Evolutionary conservation across 37 sponge, comb jelly and placozoan species (phyloP).

Genomic region (Beroe forskalii): DNA sequence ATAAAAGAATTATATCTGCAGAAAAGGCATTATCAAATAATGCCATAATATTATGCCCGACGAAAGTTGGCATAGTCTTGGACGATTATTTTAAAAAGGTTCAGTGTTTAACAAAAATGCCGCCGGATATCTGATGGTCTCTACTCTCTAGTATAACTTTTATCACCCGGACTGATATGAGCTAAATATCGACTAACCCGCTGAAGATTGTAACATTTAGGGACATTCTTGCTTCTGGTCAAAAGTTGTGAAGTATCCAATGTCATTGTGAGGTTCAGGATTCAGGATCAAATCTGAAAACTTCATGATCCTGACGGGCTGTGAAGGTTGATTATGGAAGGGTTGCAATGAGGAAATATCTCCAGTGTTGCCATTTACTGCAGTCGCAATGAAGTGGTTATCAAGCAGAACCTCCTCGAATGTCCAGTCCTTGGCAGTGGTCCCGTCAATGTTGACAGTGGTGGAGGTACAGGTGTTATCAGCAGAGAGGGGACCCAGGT

Average conservation of each 20-base stretch:
- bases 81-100: too few relatives aligned
- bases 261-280: background rate
- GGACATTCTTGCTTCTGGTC: constrained; percentile 36
- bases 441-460: constrained; percentile 26
- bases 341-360: background rate
- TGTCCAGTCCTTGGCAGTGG: background rate
- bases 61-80: too few relatives aligned
- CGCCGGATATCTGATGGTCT: too few relatives aligned
- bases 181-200: too few relatives aligned
- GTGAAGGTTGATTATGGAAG: background rate
- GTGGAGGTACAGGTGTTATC: background rate
- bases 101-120: too few relatives aligned
- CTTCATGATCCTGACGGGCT: background rate
- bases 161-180: too few relatives aligned
- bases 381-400: constrained; percentile 9
- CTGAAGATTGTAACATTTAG: too few relatives aligned
- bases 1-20: too few relatives aligned
- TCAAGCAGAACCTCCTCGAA: constrained; percentile 9
- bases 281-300: constrained; percentile 22
- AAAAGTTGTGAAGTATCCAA: background rate
- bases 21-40: too few relatives aligned
- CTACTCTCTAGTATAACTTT: too few relatives aligned
- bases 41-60: too few relatives aligned
- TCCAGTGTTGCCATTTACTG: background rate
- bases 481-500: background rate